Base-by-base conservation (phyloP, 2,888 invertebrate species). In the Anarsia innoxiella region DNA sequence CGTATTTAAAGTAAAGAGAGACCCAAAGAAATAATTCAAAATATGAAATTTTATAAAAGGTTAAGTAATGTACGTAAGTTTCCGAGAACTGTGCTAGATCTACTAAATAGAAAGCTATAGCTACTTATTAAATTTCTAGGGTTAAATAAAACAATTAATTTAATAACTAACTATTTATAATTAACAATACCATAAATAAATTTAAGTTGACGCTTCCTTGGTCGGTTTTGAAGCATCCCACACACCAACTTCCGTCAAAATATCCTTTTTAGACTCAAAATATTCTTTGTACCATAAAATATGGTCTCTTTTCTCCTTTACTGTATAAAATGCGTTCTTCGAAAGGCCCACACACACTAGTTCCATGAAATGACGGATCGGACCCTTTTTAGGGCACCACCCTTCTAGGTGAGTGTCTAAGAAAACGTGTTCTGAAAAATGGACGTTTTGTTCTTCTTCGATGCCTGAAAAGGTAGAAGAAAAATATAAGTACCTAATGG, bases 331-430 rank as follows among this genome's bases (percentile, higher is more conserved):
- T 0, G 96, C 92, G 82, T 99, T 99, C 73, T 97, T 97, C 0
- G 97, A 96, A 1, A 99, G 86, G 3, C 98, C 99, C 0, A 93
- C 89, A 51, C 94, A 93, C 0, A 99, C 97, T 3, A 99, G 85
- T 61, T 99, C 97, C 99, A 99, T 99, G 68, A 97, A 99, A 72
- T 98, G 95, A 4, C 96, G 88, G 47, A 99, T 87, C 0, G 99
- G 98, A 0, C 98, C 99, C 51, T 87, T 90, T 30, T 83, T 87
- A 0, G 99, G 98, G 66, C 99, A 98, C 93, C 96, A 96, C 0
- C 87, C 89, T 54, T 93, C 91, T 10, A 99, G 83, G 63, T 94
- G 91, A 10, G 89, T 84, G 44, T 98, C 97, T 8, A 99, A 80
- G 73, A 99, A 97, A 14, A 99, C 89, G 66, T 99, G 99, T 49